These are phyloP conservation scores for Fragum whitleyi DNA, from an alignment of 2,888 invertebrate genomes.

Conservation along the genomic window DNA sequence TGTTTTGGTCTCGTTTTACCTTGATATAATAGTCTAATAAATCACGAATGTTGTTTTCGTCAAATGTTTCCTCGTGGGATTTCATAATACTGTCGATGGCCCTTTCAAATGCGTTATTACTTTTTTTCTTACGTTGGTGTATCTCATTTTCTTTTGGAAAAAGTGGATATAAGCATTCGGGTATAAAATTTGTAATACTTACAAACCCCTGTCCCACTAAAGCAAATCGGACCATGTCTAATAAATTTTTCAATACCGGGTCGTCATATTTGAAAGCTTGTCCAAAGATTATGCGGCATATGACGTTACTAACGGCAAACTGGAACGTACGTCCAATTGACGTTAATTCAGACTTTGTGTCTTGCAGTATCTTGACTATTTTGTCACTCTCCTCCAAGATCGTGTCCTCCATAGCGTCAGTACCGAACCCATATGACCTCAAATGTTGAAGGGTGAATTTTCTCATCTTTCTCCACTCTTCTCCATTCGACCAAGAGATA, in stretches of 20 bases:
- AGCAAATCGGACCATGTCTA: slow-evolving; percentile 31
- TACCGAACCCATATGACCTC: slow-evolving; percentile 19
- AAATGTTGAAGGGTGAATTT: slow-evolving; percentile 20
- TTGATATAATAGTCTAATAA: slow-evolving; percentile 72
- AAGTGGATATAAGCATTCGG: slow-evolving; percentile 31
- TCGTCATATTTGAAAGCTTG: slow-evolving; percentile 66
- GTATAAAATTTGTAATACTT: slow-evolving; percentile 54
- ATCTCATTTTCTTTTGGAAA: slow-evolving; percentile 13
- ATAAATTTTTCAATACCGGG: slow-evolving; percentile 41
- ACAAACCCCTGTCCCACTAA: slow-evolving; percentile 39
- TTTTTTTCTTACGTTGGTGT: not conserved
- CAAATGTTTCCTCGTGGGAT: slow-evolving; percentile 68
- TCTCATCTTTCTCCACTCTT: slow-evolving; percentile 25
- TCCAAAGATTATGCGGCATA: slow-evolving; percentile 70
- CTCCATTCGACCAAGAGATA: slow-evolving; percentile 9
- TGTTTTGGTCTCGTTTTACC: not conserved
- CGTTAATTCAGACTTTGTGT: not conserved
- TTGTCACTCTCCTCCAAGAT: slow-evolving; percentile 16
- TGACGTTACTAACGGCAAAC: slow-evolving; percentile 59
- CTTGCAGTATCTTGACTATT: not conserved
- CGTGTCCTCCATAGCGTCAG: slow-evolving; percentile 6
- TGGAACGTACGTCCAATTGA: not conserved
- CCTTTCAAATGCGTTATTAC: too few species aligned
- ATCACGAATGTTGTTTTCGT: slow-evolving; percentile 68
- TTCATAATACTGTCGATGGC: slow-evolving; percentile 36